A percentile compares a stretch with the other conserved stretches of the same genome.
phyloP scores from a whole-genome alignment of 2,888 invertebrate genomes.

The Eubasilissa splendida region DNA sequence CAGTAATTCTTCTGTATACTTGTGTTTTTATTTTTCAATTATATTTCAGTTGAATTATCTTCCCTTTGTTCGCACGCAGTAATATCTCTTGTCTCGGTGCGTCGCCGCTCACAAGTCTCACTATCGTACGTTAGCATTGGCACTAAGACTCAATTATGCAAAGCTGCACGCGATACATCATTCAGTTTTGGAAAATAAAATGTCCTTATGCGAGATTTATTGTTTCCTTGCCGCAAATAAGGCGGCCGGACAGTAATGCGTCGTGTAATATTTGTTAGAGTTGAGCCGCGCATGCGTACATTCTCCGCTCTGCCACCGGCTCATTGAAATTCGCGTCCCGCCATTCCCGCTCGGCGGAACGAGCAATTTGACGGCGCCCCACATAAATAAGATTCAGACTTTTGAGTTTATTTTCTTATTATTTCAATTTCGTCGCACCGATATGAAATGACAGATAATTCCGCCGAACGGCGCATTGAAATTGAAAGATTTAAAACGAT shows the following conservation, averaged over 20 bases:
- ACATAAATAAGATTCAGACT: constrained; percentile 35
- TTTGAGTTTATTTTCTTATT: constrained; percentile 30
- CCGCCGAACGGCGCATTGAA: not conserved
- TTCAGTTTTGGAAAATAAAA: constrained; percentile 24
- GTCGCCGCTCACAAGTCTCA: not conserved
- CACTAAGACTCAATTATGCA: constrained; percentile 6
- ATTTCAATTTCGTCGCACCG: constrained; percentile 34
- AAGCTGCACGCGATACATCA: not conserved
- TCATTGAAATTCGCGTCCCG: not conserved
- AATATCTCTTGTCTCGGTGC: not conserved
- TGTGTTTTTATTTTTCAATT: too few relatives aligned
- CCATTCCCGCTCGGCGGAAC: too few relatives aligned
- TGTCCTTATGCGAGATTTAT: not conserved
- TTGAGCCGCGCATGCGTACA: not conserved
- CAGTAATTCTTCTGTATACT: too few relatives aligned
- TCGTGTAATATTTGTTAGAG: not conserved
- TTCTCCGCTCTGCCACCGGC: not conserved
- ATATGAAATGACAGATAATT: constrained; percentile 23
- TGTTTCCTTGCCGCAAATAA: constrained; percentile 12
- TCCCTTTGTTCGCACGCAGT: too few relatives aligned
- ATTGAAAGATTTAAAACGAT: not conserved
- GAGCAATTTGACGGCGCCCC: constrained; percentile 20
- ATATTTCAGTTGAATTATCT: too few relatives aligned
- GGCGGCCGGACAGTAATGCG: not conserved
- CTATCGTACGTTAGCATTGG: constrained; percentile 1